Evolutionary conservation across 1,140 invertebrate species (phyloP).

Genomic region (Drosophila arawakana): DNA sequence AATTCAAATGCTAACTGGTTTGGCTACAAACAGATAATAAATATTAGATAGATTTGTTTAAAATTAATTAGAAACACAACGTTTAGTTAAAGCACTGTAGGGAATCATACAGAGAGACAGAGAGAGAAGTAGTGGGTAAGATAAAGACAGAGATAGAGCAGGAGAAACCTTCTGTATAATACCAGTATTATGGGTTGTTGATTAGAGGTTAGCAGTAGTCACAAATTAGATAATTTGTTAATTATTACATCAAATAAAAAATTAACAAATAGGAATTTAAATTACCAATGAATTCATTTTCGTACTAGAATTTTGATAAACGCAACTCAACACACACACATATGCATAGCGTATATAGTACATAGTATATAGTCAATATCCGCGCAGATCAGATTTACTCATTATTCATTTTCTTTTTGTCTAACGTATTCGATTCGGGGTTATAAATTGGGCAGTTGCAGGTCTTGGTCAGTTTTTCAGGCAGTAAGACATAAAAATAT

Average conservation of each 20-base stretch:
- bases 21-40: slow-evolving; percentile 24
- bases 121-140: slow-evolving; percentile 1
- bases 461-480: slow-evolving; percentile 56
- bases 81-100: slow-evolving; percentile 19
- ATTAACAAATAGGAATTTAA: slow-evolving; percentile 62
- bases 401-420: slow-evolving; percentile 9
- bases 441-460: slow-evolving; percentile 27
- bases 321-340: slow-evolving; percentile 53
- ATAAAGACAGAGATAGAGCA: slow-evolving; percentile 2
- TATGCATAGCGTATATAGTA: slow-evolving; percentile 56
- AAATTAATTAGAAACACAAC: slow-evolving; percentile 22
- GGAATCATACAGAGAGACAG: slow-evolving; percentile 13
- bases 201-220: slow-evolving; percentile 35
- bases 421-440: slow-evolving; percentile 38
- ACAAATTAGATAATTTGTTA: slow-evolving; percentile 57
- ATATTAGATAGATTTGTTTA: slow-evolving; percentile 16
- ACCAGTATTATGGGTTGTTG: slow-evolving; percentile 21
- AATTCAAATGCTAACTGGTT: slow-evolving; percentile 22
- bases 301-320: slow-evolving; percentile 73
- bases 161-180: slow-evolving; percentile 4
- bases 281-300: slow-evolving; percentile 75
- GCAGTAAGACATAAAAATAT: slow-evolving; percentile 52
- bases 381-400: slow-evolving; percentile 18
- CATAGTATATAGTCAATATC: slow-evolving; percentile 51
- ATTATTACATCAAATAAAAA: slow-evolving; percentile 60